A percentile compares a stretch with the other conserved stretches of the same genome.
Evolutionary conservation across 2,888 invertebrate genomes (phyloP).

Genomic region (Sussaba pulchella): DNA sequence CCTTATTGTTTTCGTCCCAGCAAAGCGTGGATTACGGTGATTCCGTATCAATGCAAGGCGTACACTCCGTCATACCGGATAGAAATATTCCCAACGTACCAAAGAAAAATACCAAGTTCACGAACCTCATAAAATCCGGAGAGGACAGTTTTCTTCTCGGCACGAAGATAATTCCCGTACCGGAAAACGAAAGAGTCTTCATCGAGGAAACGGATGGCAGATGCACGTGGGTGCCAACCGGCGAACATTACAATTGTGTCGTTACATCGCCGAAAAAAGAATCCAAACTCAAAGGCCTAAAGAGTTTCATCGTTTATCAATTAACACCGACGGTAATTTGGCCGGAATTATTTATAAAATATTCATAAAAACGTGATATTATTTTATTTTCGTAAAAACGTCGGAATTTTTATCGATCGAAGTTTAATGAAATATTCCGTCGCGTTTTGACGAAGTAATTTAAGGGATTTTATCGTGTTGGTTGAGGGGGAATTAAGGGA

Average conservation of each 20-base stretch:
- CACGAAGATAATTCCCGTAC: constrained; percentile 88
- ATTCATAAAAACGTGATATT: no score
- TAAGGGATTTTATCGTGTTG: no score
- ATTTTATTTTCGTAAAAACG: no score
- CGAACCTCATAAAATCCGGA: constrained; percentile 95
- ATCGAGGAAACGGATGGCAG: constrained; percentile 90
- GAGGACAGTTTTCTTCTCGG: constrained; percentile 96
- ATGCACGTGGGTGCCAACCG: constrained; percentile 91
- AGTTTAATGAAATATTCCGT: no score
- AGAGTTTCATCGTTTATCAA: constrained; percentile 98
- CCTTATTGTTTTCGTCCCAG: constrained; percentile 50
- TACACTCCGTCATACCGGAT: constrained; percentile 87
- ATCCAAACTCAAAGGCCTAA: constrained; percentile 98
- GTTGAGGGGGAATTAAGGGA: no score
- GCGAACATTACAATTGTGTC: constrained; percentile 92
- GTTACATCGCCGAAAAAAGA: constrained; percentile 99
- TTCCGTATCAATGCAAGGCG: constrained; percentile 85
- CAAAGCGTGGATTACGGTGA: constrained; percentile 75
- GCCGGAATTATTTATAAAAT: no score
- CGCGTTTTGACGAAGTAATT: no score
- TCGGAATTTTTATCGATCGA: no score
- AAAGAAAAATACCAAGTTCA: constrained; percentile 92
- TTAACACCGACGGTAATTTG: constrained; percentile 92
- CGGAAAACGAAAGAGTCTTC: constrained; percentile 90
- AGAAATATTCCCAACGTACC: constrained; percentile 85